Conservation (phyloP, 2,888 invertebrate genomes). For the Heteromurus nitidus region DNA sequence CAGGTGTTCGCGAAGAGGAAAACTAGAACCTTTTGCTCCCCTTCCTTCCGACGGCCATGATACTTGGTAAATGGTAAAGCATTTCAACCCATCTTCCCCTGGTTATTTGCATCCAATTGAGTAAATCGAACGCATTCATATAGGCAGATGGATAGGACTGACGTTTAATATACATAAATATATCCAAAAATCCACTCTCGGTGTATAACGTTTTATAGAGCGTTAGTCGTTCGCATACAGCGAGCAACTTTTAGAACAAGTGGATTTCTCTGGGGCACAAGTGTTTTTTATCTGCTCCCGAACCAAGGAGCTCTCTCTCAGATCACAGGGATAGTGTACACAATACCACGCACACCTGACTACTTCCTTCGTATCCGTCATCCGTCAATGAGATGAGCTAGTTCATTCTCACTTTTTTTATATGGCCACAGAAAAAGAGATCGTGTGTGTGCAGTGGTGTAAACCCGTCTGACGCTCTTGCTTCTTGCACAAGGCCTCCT, state of each 20-base stretch:
- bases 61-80: too few species aligned
- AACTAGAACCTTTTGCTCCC: constrained; percentile 8
- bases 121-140: constrained; percentile 10
- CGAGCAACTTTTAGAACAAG: constrained; percentile 53
- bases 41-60: constrained; percentile 19
- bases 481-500: too few species aligned
- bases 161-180: too few species aligned
- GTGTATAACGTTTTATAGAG: too few species aligned
- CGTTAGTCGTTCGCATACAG: too few species aligned
- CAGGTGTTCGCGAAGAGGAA: constrained; percentile 41
- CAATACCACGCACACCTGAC: constrained; percentile 51
- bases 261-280: constrained; percentile 62
- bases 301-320: constrained; percentile 1
- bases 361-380: constrained; percentile 53
- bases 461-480: too few species aligned
- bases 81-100: constrained; percentile 16
- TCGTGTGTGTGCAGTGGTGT: too few species aligned
- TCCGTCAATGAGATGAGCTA: constrained; percentile 42
- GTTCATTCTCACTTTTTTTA: constrained; percentile 43
- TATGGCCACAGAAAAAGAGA: too few species aligned
- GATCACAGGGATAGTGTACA: constrained; percentile 12
- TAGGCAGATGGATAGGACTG: too few species aligned
- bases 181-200: too few species aligned
- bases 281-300: constrained; percentile 50
- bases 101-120: constrained; percentile 43